Percentiles rank a stretch among this genome's conserved stretches.
phyloP scores from a whole-genome alignment of 2,888 invertebrate species.

The Allacma fusca region DNA sequence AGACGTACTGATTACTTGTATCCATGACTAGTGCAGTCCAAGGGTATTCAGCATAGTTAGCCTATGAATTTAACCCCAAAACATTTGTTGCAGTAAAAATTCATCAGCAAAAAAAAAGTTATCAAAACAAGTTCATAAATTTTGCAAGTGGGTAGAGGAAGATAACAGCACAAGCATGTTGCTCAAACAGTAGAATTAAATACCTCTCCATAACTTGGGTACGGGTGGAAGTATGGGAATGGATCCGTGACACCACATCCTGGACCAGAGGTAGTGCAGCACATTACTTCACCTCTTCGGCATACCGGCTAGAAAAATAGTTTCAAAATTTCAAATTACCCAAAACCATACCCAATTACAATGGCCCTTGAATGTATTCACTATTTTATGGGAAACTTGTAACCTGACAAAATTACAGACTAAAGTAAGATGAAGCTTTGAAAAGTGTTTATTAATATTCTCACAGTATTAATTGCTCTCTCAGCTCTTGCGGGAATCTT shows the following conservation, averaged over 20 bases:
- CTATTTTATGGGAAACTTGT: no score
- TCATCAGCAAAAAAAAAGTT: no score
- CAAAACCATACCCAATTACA: no score
- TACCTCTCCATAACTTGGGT: slow-evolving; percentile 60
- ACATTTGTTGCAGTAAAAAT: slow-evolving; percentile 10
- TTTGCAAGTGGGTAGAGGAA: no score
- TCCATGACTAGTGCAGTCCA: slow-evolving; percentile 61
- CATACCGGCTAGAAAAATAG: slow-evolving; percentile 57
- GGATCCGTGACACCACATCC: slow-evolving; percentile 59
- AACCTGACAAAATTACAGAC: no score
- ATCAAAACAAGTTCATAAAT: no score
- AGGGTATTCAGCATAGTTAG: slow-evolving; percentile 60
- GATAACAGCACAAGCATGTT: no score
- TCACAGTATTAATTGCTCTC: slow-evolving; percentile 59
- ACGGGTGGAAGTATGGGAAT: slow-evolving; percentile 60
- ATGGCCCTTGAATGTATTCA: no score
- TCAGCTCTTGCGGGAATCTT: slow-evolving; percentile 39
- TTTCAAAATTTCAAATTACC: no score
- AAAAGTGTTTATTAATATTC: background rate
- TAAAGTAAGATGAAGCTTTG: no score
- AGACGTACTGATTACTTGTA: slow-evolving; percentile 57
- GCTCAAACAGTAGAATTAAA: background rate
- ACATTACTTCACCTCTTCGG: slow-evolving; percentile 59
- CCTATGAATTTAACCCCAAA: slow-evolving; percentile 46
- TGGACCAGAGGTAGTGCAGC: slow-evolving; percentile 57